These are phyloP conservation scores for Theonella swinhoei DNA, from an alignment of 37 sponge, comb jelly and placozoan genomes.

Conservation along the genomic window DNA sequence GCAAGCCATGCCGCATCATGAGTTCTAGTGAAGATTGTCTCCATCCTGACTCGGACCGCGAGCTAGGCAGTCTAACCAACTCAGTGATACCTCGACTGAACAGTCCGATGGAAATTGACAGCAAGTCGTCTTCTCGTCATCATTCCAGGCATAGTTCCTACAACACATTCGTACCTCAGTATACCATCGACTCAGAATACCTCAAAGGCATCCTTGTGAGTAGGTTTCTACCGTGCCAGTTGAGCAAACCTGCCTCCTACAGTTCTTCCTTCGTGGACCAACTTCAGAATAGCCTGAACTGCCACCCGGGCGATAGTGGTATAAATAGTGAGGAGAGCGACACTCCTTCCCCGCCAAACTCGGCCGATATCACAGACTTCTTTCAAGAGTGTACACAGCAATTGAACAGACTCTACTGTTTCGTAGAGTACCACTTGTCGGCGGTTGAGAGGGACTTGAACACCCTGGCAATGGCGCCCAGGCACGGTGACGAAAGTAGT, in stretches of 20 bases:
- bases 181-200: conserved; percentile 7
- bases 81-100: background rate
- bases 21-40: too few relatives aligned
- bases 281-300: too few relatives aligned
- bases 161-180: conserved; percentile 12
- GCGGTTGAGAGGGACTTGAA: conserved; percentile 3
- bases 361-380: background rate
- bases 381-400: conserved; percentile 13
- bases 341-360: background rate
- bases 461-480: background rate
- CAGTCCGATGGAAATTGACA: background rate
- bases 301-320: background rate
- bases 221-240: background rate
- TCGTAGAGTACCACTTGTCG: conserved; percentile 10
- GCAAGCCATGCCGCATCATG: too few relatives aligned
- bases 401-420: background rate
- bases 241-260: background rate
- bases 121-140: too few relatives aligned
- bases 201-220: background rate
- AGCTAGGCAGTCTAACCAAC: background rate
- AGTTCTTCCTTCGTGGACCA: background rate
- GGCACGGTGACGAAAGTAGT: background rate
- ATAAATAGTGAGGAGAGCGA: background rate
- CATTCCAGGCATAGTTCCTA: too few relatives aligned
- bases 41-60: too few relatives aligned